phyloP scores from a whole-genome alignment of 2,888 invertebrate species.

The Acleris holmiana region DNA sequence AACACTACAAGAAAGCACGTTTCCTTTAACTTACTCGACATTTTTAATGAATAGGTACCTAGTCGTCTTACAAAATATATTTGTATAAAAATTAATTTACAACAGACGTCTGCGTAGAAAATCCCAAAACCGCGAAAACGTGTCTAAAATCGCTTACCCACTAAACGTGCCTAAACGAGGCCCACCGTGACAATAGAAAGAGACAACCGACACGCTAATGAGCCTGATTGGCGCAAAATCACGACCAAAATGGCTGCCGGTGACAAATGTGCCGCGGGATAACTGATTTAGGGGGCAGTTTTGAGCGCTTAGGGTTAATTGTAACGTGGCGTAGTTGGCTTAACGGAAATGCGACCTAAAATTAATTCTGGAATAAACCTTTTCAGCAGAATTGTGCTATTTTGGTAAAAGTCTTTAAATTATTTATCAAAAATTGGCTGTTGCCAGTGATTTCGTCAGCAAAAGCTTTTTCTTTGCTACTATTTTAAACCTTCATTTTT shows the following conservation, averaged over 20 bases:
- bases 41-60: too few relatives aligned
- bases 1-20: too few relatives aligned
- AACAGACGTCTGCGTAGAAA: too few relatives aligned
- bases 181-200: slow-evolving; percentile 36
- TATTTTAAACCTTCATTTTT: too few relatives aligned
- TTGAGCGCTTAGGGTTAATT: slow-evolving; percentile 17
- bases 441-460: too few relatives aligned
- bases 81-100: too few relatives aligned
- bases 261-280: slow-evolving; percentile 24
- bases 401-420: background rate
- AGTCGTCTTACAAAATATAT: too few relatives aligned
- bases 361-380: background rate
- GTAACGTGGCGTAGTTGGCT: background rate
- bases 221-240: slow-evolving; percentile 68
- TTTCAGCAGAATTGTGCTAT: background rate
- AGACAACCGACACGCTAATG: slow-evolving; percentile 52
- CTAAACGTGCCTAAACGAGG: slow-evolving; percentile 19
- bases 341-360: background rate
- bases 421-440: too few relatives aligned
- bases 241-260: slow-evolving; percentile 56
- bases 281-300: slow-evolving; percentile 32
- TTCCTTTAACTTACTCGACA: too few relatives aligned
- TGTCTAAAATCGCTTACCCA: slow-evolving; percentile 9
- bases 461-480: too few relatives aligned
- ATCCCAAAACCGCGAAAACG: background rate